Percentiles rank a stretch among this genome's conserved stretches.
Conservation (phyloP, 2,113 vertebrate species). For the Microcebus lehilahytsara region DNA sequence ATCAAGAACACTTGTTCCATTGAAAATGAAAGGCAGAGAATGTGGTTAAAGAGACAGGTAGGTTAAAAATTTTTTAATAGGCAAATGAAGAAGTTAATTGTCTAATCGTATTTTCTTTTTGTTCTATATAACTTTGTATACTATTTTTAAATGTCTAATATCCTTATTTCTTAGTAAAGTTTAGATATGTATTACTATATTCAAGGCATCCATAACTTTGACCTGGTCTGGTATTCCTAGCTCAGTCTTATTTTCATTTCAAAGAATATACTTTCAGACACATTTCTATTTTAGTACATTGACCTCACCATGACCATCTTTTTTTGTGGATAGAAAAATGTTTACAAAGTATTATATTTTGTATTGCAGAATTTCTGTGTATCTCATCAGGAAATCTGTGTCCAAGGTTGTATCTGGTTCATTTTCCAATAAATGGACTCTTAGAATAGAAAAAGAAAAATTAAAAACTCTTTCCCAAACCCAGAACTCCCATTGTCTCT, state of each 20-base stretch:
- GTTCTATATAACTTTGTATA: neutral
- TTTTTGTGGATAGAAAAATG: constrained; percentile 11
- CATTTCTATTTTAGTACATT: constrained; percentile 58
- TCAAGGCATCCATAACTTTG: constrained; percentile 25
- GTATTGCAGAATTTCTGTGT: constrained; percentile 28
- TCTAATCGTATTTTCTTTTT: neutral
- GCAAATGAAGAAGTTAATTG: neutral
- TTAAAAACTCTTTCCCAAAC: constrained; percentile 31
- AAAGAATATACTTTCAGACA: constrained; percentile 24
- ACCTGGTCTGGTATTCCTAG: neutral
- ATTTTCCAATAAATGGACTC: constrained; percentile 26
- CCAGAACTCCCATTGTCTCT: neutral
- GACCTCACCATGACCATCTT: neutral
- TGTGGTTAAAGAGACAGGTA: neutral
- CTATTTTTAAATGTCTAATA: neutral
- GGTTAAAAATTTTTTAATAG: neutral
- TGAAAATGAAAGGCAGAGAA: neutral
- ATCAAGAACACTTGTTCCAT: neutral
- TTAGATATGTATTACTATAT: neutral
- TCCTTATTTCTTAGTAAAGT: neutral
- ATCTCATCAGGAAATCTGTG: constrained; percentile 26
- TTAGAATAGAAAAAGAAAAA: neutral
- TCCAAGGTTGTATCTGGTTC: neutral
- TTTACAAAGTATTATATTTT: constrained; percentile 52
- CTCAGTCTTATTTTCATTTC: constrained; percentile 41